Percentiles rank a stretch among this genome's conserved stretches.
phyloP scores from a whole-genome alignment of 2,888 invertebrate species.

The Melieria omissa region DNA sequence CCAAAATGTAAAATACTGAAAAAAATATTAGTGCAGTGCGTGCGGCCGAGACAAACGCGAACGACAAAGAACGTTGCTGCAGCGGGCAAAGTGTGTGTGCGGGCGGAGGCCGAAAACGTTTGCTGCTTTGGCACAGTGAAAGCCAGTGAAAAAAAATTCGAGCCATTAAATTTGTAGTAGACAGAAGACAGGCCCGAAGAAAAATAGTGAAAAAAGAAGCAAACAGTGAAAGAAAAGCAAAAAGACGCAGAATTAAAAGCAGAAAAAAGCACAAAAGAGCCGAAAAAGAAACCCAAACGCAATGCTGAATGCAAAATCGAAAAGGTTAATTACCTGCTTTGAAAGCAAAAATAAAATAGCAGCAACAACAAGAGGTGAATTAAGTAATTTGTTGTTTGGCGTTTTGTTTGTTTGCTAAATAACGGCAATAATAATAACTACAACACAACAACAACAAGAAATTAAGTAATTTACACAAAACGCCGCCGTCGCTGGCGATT shows the following conservation, averaged over 20 bases:
- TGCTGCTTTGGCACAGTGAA: constrained; percentile 8
- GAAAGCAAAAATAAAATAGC: constrained; percentile 20
- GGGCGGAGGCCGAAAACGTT: constrained; percentile 10
- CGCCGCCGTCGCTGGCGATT: background rate
- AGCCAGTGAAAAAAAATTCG: constrained; percentile 24
- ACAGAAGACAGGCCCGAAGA: background rate
- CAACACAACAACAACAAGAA: background rate
- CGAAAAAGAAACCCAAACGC: background rate
- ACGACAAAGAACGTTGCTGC: constrained; percentile 24
- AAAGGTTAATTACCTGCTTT: constrained; percentile 32
- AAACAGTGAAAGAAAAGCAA: constrained; percentile 21
- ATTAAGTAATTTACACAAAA: constrained; percentile 6
- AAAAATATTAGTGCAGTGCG: background rate
- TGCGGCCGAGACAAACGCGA: constrained; percentile 19
- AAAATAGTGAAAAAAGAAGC: background rate
- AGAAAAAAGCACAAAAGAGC: constrained; percentile 2
- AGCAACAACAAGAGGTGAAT: constrained; percentile 8
- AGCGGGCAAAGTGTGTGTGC: constrained; percentile 29
- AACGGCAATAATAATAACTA: background rate
- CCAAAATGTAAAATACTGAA: constrained; percentile 20
- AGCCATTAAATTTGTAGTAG: constrained; percentile 1
- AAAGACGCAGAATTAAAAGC: background rate
- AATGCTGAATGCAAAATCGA: constrained; percentile 24
- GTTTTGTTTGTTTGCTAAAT: constrained; percentile 2
- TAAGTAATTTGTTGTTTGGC: constrained; percentile 24